Base-by-base conservation (phyloP, 2,888 invertebrate species). In the Scaptomyza parva region DNA sequence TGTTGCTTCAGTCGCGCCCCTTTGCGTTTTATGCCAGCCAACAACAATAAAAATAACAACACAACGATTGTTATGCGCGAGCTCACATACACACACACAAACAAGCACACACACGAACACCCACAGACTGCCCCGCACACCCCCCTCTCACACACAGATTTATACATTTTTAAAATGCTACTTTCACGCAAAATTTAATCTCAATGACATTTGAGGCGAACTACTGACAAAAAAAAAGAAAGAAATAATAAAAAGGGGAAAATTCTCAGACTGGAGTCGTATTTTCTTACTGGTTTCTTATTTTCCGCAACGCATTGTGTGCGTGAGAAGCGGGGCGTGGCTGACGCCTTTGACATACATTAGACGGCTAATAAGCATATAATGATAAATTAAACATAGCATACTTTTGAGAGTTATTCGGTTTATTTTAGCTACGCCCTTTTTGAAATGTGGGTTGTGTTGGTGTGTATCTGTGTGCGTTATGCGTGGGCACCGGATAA, bases 121-220 rank as follows among this genome's bases (percentile, higher is more conserved):
- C 6, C 60, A 22, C 48, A 12, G 35, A 37, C 24, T 20, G 4
- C 22, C 22, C 4, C 28, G 33, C 12, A n/a, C 24, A 30, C 47
- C 2, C 44, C 26, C 59, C 47, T 2, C 44, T 26, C 59, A 41
- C 20, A 40, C 51, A 41, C 50, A 51, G 50, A 58, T 54, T 65
- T 65, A 65, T 72, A 80, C 63, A 66, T 84, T 82, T 82, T 83
- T 83, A 77, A 80, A 88, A 88, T 70, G 84, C 86, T 88, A 88
- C 87, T 84, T 84, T 84, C 85, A 84, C 87, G 84, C 85, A 84
- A 88, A 88, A 84, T 84, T 84, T 84, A 88, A 84, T 81, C 88
- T 75, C 76, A 88, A 88, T 84, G 87, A 88, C 84, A 84, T 88
- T 81, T 84, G 67, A 78, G 66, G 86, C 71, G 71, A 81, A 81